Base-by-base conservation (phyloP, 1,140 invertebrate genomes). In the Trichoplusia ni region DNA sequence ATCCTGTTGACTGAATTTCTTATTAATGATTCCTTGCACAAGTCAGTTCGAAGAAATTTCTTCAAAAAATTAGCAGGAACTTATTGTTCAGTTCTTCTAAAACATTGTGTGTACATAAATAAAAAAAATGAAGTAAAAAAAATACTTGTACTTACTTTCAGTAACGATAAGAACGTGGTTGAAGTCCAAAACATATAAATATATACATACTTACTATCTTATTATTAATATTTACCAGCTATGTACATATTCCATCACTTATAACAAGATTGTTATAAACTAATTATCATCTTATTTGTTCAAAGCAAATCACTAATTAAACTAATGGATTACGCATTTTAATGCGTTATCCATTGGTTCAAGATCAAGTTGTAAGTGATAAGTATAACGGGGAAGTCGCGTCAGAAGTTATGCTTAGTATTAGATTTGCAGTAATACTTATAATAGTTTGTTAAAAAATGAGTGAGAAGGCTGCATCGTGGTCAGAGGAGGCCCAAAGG, bases 381-480 rank as follows among this genome's bases (percentile, higher is more conserved):
- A 47, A 29, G 9, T 14, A 44, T 13, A 9, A 21, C 13, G 9
- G 44, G 13, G 18, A 11, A n/a, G 25, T 47, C 13, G 44, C 7
- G 2, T 29, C n/a, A 7, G 21, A 5, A 4, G 13, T 27, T 3
- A 16, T 13, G 0, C n/a, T 7, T 27, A 4, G 25, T 27, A 3
- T 27, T 4, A 27, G 3, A 27, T 27, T 27, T 27, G 7, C 7
- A 27, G 18, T 27, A 13, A 21, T 9, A 33, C n/a, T 35, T 21
- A 1, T 18, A 33, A 19, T 7, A 35, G 16, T 35, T 6, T 16
- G 9, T 6, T 9, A 1, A 13, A 14, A 9, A 7, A 19, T 8
- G 14, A 54, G 29, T 58, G 83, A 79, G 78, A 61, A 74, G 2
- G 67, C 73, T 11, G 75, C 71, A 25, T 25, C 53, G 0, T 82